These are phyloP conservation scores for Rhodinocichla rosea DNA, from an alignment of 2,113 vertebrate species.

Conservation along the genomic window DNA sequence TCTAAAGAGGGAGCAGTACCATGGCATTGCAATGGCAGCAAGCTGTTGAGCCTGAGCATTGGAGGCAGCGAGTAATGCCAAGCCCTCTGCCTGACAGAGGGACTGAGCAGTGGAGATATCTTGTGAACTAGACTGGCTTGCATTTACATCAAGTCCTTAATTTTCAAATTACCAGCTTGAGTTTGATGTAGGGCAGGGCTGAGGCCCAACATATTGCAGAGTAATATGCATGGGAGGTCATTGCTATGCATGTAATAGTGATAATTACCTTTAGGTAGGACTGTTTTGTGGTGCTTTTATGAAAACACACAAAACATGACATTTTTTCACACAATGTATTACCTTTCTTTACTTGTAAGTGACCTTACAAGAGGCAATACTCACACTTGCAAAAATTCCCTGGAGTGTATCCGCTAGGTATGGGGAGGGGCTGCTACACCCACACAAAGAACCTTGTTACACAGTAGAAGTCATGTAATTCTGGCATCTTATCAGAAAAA, in stretches of 20 bases:
- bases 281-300: not conserved
- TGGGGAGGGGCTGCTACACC: slow-evolving; percentile 44
- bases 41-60: not conserved
- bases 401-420: slow-evolving; percentile 52
- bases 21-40: too few species aligned
- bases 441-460: slow-evolving; percentile 14
- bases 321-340: not conserved
- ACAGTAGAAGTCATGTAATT: slow-evolving; percentile 22
- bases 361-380: slow-evolving; percentile 34
- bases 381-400: slow-evolving; percentile 22
- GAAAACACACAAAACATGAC: not conserved
- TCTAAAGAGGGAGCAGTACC: not conserved
- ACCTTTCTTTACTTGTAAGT: not conserved
- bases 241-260: not conserved
- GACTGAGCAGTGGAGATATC: not conserved
- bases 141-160: not conserved
- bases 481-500: slow-evolving; percentile 51
- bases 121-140: not conserved
- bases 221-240: not conserved
- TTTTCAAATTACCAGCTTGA: not conserved
- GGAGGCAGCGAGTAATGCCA: not conserved
- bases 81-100: not conserved
- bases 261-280: not conserved
- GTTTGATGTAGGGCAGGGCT: not conserved
- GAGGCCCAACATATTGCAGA: not conserved